phyloP scores from a whole-genome alignment of 2,113 vertebrate species.

The Pelecanoides urinatrix region DNA sequence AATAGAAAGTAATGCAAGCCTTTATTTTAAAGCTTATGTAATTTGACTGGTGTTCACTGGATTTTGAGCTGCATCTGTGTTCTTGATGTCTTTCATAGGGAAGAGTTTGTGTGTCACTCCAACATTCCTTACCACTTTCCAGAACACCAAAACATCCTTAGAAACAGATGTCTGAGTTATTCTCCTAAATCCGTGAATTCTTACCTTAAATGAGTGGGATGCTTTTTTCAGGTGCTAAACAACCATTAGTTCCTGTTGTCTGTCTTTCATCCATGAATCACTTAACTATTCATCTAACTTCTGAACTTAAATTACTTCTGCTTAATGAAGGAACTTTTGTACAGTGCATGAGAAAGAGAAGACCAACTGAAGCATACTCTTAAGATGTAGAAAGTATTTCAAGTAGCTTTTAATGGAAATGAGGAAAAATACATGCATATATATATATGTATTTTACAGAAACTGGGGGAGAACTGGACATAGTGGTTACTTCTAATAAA shows the following conservation, averaged over 20 bases:
- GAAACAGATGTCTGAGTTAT: not conserved
- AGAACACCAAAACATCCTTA: not conserved
- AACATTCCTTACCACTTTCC: not conserved
- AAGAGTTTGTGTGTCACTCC: not conserved
- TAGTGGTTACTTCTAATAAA: conserved; percentile 92
- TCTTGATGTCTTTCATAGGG: not conserved
- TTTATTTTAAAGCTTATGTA: not conserved
- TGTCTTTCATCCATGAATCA: not conserved
- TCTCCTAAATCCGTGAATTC: not conserved
- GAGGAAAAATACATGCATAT: not conserved
- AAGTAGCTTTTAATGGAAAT: not conserved
- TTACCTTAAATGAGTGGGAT: not conserved
- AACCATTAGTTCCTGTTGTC: not conserved
- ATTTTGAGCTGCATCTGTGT: not conserved
- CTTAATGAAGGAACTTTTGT: not conserved
- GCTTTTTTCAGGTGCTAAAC: not conserved
- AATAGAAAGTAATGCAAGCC: not conserved
- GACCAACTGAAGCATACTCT: not conserved
- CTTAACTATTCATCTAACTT: not conserved
- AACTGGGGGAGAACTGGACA: conserved; percentile 93
- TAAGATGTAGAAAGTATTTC: not conserved
- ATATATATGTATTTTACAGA: conserved; percentile 66
- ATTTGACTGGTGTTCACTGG: not conserved
- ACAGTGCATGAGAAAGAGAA: not conserved
- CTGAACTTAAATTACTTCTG: not conserved